A percentile compares a stretch with the other conserved stretches of the same genome.
These are phyloP conservation scores for Drosophila dunni DNA, from an alignment of 1,140 invertebrate species.

Conservation along the genomic window DNA sequence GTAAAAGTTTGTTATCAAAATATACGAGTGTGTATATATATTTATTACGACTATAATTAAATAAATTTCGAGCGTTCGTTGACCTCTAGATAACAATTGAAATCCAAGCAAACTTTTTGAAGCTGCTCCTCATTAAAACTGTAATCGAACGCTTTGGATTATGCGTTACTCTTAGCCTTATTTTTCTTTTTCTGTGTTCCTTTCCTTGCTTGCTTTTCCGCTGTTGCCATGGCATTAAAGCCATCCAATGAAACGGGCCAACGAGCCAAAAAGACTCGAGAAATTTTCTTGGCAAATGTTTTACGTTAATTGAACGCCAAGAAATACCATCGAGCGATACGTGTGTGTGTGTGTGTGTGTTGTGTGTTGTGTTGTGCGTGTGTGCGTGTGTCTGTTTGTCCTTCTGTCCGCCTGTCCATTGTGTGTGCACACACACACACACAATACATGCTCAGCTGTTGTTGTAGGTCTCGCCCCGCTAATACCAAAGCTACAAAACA, in stretches of 20 bases:
- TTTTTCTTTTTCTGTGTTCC: not conserved
- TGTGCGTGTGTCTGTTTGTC: not conserved
- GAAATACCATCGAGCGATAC: constrained; percentile 49
- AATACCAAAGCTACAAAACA: not conserved
- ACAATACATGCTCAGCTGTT: constrained; percentile 69
- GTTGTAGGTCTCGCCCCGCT: constrained; percentile 63
- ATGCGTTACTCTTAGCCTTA: constrained; percentile 5
- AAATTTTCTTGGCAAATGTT: constrained; percentile 74
- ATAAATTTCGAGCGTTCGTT: no score
- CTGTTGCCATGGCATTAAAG: constrained; percentile 55
- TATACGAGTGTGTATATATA: no score
- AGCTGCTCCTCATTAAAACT: constrained; percentile 20
- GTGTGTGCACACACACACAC: constrained; percentile 18
- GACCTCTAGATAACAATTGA: no score
- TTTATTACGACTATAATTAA: no score
- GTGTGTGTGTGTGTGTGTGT: constrained; percentile 14
- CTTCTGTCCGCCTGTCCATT: constrained; percentile 7
- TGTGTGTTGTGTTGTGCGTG: constrained; percentile 8
- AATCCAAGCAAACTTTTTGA: not conserved
- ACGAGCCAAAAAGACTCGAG: constrained; percentile 38
- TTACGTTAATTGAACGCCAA: constrained; percentile 76
- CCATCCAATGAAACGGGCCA: constrained; percentile 20
- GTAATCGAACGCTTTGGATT: constrained; percentile 21
- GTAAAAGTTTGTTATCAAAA: not conserved
- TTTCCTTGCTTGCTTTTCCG: not conserved